Evolutionary conservation across 2,888 invertebrate species (phyloP).

Genomic region (Lithosia quadra): DNA sequence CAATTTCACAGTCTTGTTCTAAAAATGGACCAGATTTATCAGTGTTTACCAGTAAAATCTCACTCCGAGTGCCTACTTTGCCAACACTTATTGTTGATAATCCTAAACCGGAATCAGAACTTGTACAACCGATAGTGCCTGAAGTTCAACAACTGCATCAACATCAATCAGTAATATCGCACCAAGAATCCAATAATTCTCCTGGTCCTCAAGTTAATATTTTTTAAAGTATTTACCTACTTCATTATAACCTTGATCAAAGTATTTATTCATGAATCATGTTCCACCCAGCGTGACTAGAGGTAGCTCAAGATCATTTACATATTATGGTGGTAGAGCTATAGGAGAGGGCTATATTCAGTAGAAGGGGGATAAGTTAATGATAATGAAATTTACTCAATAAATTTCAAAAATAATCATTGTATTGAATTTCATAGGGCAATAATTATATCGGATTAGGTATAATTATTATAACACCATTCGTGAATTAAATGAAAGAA

Average conservation of each 20-base stretch:
- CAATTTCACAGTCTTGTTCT: not conserved
- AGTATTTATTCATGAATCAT: not conserved
- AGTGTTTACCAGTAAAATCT: no score
- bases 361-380: no score
- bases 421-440: no score
- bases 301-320: no score
- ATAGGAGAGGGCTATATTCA: no score
- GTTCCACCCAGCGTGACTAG: no score
- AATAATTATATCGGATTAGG: no score
- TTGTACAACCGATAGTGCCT: not conserved
- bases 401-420: no score
- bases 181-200: not conserved
- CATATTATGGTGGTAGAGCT: no score
- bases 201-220: conserved; percentile 7
- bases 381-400: no score
- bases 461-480: no score
- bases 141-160: not conserved
- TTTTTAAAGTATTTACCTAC: not conserved
- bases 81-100: not conserved
- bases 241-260: not conserved
- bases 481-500: no score
- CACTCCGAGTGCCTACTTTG: not conserved
- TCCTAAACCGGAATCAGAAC: not conserved
- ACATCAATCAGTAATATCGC: not conserved
- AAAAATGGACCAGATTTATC: not conserved